Base-by-base conservation (phyloP, 2,797 vertebrate genomes). In the Peromyscus eremicus region DNA sequence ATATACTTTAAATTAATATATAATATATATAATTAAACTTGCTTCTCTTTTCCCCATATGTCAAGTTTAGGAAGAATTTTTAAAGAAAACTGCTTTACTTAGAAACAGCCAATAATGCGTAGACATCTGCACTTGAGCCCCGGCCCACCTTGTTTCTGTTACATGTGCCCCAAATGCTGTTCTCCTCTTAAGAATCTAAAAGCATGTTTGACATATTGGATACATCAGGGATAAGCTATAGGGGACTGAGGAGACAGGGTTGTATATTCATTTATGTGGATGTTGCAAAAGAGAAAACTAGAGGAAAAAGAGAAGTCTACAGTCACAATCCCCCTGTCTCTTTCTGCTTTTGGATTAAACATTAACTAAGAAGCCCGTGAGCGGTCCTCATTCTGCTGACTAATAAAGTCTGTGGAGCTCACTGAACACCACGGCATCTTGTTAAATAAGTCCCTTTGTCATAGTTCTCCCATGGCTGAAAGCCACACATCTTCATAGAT, bases 1-100 rank as follows among this genome's bases (percentile, higher is more conserved):
- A 5, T 37, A 10, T 29, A 94, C 8, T 68, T 83, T 76, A 94
- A 71, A 55, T 62, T 43, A 46, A 86, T 34, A 95, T 86, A 75
- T 43, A 21, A 32, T 32, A 93, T 83, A 60, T 40, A 17, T 1
- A 82, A 60, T 57, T 89, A 62, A 75, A 46, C 66, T 4, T 89
- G 5, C 23, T 90, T 85, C 80, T 95, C 62, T 85, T 94, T 97
- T 77, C 16, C n/a, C 25, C 14, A 81, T 62, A 77, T 13, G 13
- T 70, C 60, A 86, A 64, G 34, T n/a, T 87, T 83, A 86, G 40
- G 4, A n/a, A 64, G 43, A 71, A 37, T 86, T 91, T 94, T 92
- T 84, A 75, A 97, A 62, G 49, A 93, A 60, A 94, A 66, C 27
- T 12, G 40, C 52, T 94, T 89, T 88, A 80, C 23, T 73, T 96